Percentiles rank a stretch among this genome's conserved stretches.
These are phyloP conservation scores for Aulostomus chinensis DNA, from an alignment of 2,797 vertebrate genomes.

Conservation along the genomic window DNA sequence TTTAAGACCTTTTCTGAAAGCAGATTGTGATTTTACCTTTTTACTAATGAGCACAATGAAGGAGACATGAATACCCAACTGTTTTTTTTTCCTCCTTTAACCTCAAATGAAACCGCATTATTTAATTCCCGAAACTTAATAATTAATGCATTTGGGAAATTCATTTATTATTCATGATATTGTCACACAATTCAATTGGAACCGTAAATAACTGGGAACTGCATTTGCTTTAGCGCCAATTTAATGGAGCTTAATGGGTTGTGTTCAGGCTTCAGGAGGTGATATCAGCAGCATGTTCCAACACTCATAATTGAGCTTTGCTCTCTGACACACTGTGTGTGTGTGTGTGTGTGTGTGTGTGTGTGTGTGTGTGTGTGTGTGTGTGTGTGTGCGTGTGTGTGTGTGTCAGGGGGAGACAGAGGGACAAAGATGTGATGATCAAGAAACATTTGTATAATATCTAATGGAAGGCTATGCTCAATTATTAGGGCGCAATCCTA, in stretches of 20 bases:
- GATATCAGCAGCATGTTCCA: conserved; percentile 30
- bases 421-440: neutral
- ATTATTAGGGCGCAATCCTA: too few relatives aligned
- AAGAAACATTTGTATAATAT: too few relatives aligned
- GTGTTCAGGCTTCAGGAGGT: conserved; percentile 39
- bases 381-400: conserved; percentile 11
- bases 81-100: too few relatives aligned
- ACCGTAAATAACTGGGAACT: conserved; percentile 39
- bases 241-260: conserved; percentile 60
- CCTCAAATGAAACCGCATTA: conserved; percentile 4
- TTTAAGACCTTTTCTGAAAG: too few relatives aligned
- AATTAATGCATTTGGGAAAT: conserved; percentile 23
- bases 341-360: conserved; percentile 7
- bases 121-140: conserved; percentile 26
- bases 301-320: conserved; percentile 33
- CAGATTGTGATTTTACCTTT: too few relatives aligned
- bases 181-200: conserved; percentile 30
- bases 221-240: conserved; percentile 52
- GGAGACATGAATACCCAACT: too few relatives aligned
- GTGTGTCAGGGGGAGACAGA: neutral
- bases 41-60: too few relatives aligned
- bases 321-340: conserved; percentile 8
- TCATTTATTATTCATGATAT: conserved; percentile 24
- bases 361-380: too few relatives aligned
- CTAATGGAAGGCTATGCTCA: too few relatives aligned